These are phyloP conservation scores for Baryphthengus martii DNA, from an alignment of 2,113 vertebrate genomes.

Conservation along the genomic window DNA sequence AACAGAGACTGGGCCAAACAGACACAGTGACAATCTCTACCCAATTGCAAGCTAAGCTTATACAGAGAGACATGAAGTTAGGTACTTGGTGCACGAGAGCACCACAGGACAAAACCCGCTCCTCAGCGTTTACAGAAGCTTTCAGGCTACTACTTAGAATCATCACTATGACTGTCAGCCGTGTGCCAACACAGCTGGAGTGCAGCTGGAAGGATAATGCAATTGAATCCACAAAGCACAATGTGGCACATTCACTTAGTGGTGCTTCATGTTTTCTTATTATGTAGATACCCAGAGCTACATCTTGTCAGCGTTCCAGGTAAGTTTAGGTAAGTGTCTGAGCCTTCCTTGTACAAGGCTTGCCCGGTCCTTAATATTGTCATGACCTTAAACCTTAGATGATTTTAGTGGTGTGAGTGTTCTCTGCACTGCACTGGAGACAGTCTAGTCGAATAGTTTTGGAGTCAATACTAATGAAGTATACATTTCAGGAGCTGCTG, in stretches of 20 bases:
- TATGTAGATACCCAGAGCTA: fast-evolving
- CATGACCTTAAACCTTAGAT: background rate
- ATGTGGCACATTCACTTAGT: background rate
- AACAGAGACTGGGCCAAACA: background rate
- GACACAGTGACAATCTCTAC: fast-evolving
- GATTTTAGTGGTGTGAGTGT: fast-evolving
- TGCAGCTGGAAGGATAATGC: too few species aligned
- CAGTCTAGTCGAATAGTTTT: background rate
- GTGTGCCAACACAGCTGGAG: background rate
- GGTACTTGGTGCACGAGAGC: fast-evolving
- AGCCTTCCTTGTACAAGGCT: background rate
- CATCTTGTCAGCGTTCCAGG: background rate
- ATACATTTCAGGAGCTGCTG: background rate
- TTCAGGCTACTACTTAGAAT: background rate
- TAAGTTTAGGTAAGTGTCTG: background rate
- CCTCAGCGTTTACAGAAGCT: background rate
- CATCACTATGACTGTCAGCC: background rate
- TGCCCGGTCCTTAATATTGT: background rate
- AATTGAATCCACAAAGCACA: background rate
- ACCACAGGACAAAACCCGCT: background rate
- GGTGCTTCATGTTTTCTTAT: fast-evolving
- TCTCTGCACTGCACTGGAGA: background rate
- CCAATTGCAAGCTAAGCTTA: too few species aligned
- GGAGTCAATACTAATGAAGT: background rate
- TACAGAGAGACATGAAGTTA: fast-evolving